Base-by-base conservation (phyloP, 2,797 vertebrate genomes). In the Tenualosa ilisha region DNA sequence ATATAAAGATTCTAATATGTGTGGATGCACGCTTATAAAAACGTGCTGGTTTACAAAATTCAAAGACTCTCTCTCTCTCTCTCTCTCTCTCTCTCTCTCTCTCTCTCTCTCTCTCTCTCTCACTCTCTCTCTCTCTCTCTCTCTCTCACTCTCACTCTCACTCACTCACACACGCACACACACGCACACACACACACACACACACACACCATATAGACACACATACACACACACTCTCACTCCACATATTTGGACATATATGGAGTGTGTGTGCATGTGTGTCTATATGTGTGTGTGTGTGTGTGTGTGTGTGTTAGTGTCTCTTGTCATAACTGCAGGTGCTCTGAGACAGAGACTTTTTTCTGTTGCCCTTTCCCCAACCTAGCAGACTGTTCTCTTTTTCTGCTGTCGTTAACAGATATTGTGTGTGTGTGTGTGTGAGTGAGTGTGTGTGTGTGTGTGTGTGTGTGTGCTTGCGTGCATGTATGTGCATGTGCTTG, bases 401-500 rank as follows among this genome's bases (percentile, higher is more conserved):
- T 7, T 63, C 61, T n/a, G 11, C 26, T 37, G n/a, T 54, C 65
- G 37, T 31, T 37, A 68, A 31, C 24, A 68, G 11, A 68, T 54
- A 24, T 26, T 91, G 86, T 90, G 49, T 82, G 92, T 26, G 59
- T 86, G 85, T 81, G 26, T 83, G 89, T 7, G 87, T 17, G 79
- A 63, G 86, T 68, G 63, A 13, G 63, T 68, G 63, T 31, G 24
- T 68, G 63, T 26, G 6, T 31, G 26, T 68, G 26, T 68, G 63
- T 31, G 26, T 31, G 59, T n/a, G 20, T n/a, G 1, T 22, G 20
- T n/a, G 20, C 31, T 24, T 31, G 3, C 31, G n/a, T 26, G 6
- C 8, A 9, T 87, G 86, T 65, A 7, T 65, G 61, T 68, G n/a
- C 12, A 26, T 31, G 26, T 68, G 26, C 8, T 2, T 68, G 63